phyloP scores from a whole-genome alignment of 2,888 invertebrate species.

The Spatulosminthurus flaviceps region DNA sequence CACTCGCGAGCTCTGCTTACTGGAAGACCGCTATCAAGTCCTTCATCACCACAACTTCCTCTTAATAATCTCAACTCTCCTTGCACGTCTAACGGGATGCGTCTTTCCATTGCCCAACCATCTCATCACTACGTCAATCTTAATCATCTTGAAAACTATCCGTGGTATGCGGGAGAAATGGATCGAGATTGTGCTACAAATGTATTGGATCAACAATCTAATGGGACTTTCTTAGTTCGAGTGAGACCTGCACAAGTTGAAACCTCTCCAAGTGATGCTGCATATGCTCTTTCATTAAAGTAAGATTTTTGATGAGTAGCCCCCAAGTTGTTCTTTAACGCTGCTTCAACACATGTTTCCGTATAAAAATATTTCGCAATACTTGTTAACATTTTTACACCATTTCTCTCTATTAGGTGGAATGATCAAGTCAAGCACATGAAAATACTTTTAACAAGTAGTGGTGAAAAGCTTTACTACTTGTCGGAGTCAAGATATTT shows the following conservation, averaged over 20 bases:
- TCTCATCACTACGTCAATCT: conserved; percentile 62
- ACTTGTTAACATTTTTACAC: too few relatives aligned
- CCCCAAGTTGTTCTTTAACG: too few relatives aligned
- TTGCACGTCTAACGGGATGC: conserved; percentile 61
- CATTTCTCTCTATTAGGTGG: too few relatives aligned
- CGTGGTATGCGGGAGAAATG: conserved; percentile 82
- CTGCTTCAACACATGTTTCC: too few relatives aligned
- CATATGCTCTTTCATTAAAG: conserved; percentile 87
- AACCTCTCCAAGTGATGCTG: conserved; percentile 74
- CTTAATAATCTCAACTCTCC: conserved; percentile 60
- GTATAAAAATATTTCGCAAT: conserved; percentile 4
- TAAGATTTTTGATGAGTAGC: conserved; percentile 67
- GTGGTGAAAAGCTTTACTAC: conserved; percentile 76
- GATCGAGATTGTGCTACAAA: conserved; percentile 80
- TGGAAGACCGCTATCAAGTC: conserved; percentile 53
- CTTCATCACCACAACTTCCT: conserved; percentile 58
- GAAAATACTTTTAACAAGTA: conserved; percentile 74
- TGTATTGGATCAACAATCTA: conserved; percentile 78
- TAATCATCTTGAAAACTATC: conserved; percentile 60
- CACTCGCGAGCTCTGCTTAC: neutral
- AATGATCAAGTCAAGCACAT: conserved; percentile 91
- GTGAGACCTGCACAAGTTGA: conserved; percentile 71
- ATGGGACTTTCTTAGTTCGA: conserved; percentile 87
- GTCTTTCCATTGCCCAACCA: conserved; percentile 55
- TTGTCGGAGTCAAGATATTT: conserved; percentile 91